phyloP scores from a whole-genome alignment of 1,140 invertebrate genomes.

The Drosophila quadrilineata region DNA sequence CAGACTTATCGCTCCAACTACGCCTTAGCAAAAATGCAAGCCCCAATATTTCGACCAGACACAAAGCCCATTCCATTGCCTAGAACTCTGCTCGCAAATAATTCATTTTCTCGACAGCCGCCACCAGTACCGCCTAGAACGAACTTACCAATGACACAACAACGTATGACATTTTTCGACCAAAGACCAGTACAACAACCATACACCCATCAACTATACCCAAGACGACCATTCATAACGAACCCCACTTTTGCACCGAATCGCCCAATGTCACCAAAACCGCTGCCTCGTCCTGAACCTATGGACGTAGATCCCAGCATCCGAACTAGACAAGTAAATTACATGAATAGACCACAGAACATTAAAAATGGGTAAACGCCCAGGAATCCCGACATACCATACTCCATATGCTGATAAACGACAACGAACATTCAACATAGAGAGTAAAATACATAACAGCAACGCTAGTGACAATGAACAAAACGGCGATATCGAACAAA shows the following conservation, averaged over 20 bases:
- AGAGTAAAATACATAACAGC: neutral
- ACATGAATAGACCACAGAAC: constrained; percentile 24
- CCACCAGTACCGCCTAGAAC: no score
- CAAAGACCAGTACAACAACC: neutral
- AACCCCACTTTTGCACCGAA: neutral
- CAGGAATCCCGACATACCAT: neutral
- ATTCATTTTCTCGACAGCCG: no score
- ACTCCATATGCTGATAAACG: neutral
- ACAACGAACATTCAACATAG: neutral
- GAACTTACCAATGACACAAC: no score
- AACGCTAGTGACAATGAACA: neutral
- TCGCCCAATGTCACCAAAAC: neutral
- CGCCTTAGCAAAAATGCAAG: neutral
- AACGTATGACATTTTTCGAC: neutral
- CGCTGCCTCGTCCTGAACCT: constrained; percentile 15
- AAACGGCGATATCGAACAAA: constrained; percentile 2
- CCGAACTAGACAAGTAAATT: constrained; percentile 17
- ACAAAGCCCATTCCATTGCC: no score
- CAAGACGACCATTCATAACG: neutral
- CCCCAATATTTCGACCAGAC: no score
- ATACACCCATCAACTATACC: neutral
- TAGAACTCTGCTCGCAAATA: no score
- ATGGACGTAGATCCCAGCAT: constrained; percentile 32
- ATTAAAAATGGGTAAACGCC: neutral
- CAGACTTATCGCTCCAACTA: neutral